A percentile compares a stretch with the other conserved stretches of the same genome.
Evolutionary conservation across 2,888 invertebrate species (phyloP).

Genomic region (Apotomis capreana): DNA sequence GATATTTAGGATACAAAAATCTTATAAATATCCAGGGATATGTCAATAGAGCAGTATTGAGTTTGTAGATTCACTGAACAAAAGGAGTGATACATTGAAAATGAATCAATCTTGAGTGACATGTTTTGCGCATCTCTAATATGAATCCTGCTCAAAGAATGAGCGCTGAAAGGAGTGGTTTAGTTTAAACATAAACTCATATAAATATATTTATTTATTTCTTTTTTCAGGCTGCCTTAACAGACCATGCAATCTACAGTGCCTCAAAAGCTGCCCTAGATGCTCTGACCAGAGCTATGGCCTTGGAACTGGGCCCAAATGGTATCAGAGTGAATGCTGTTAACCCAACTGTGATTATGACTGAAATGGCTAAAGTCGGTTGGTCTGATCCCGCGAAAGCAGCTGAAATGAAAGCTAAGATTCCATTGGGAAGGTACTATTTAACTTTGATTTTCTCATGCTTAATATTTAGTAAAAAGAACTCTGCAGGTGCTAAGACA

Average conservation of each 20-base stretch:
- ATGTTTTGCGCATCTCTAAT: too few species aligned
- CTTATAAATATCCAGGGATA: too few species aligned
- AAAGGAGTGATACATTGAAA: too few species aligned
- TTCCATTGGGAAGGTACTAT: constrained; percentile 91
- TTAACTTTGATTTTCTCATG: neutral
- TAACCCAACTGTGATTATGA: constrained; percentile 97
- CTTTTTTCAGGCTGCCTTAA: constrained; percentile 84
- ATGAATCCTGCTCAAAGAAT: too few species aligned
- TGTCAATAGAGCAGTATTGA: too few species aligned
- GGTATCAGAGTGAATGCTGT: constrained; percentile 95
- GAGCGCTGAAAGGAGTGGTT: too few species aligned
- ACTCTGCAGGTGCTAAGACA: too few species aligned
- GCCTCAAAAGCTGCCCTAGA: constrained; percentile 96
- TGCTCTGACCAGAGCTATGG: constrained; percentile 91
- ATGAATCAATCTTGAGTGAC: too few species aligned
- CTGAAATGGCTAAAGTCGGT: constrained; percentile 92
- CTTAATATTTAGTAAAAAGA: too few species aligned
- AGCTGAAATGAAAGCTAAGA: constrained; percentile 88
- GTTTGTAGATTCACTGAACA: too few species aligned
- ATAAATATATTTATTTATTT: neutral
- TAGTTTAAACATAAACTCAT: too few species aligned
- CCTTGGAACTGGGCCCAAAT: constrained; percentile 92
- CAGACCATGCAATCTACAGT: constrained; percentile 92
- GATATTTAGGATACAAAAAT: too few species aligned
- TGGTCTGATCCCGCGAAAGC: constrained; percentile 94